Evolutionary conservation across 1,140 invertebrate species (phyloP), one percentile per base, ranked within the genome.

Genomic region (Trinorchestia longiramus): DNA sequence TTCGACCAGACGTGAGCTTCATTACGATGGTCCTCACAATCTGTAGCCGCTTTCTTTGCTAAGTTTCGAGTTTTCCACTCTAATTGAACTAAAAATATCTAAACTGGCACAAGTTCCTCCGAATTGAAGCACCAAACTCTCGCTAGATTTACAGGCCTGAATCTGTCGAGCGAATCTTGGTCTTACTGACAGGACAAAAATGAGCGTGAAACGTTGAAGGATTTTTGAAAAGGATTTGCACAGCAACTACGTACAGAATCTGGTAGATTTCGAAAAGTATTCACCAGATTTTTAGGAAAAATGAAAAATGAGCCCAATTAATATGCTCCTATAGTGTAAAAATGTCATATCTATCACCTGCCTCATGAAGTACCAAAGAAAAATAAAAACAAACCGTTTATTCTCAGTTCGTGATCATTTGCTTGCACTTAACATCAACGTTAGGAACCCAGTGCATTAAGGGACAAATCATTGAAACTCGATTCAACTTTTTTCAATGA

Each of bases 11-110:
- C 41, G 88, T 43, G 41, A 43, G 88, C 88, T 42, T 90, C 88
- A 90, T 90, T 90, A 90, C 41, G n/a, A 90, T 90, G 88, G 41
- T 41, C 43, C 88, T 90, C 88, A 90, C 88, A 43, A 42, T 90
- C 41, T 41, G 43, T 15, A 42, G 88, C 36, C 41, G 4, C 88
- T 90, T 43, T 43, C 88, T 90, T 90, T 42, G 88, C 88, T 90
- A 19, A 36, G 88, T 90, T 43, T 36, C 88, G 43, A 90, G 41
- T 90, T 90, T 90, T 90, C 8, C 15, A 28, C 88, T 42, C 88
- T 90, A 90, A 90, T 90, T 90, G 88, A 90, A 90, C n/a, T 41
- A 43, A 43, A 90, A 42, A 42, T 42, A 42, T 90, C 41, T 42
- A 41, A 42, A 43, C 88, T 43, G n/a, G n/a, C 88, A 15, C 88